These are phyloP conservation scores for Arothron firmamentum DNA, from an alignment of 2,113 vertebrate species.

Conservation along the genomic window DNA sequence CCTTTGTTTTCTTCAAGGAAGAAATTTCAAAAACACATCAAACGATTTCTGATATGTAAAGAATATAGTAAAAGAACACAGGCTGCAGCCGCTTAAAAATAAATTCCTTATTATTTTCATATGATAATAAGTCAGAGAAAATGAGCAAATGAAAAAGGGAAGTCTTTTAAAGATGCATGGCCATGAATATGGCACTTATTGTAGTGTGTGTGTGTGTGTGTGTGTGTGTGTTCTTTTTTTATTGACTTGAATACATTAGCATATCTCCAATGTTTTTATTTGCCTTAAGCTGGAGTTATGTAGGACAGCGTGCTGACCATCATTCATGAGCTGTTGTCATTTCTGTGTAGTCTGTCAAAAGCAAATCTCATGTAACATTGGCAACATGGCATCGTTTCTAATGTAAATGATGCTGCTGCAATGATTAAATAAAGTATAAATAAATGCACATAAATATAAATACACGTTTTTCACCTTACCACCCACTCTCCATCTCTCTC, in stretches of 20 bases:
- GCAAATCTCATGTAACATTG: constrained; percentile 25
- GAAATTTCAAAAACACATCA: constrained; percentile 71
- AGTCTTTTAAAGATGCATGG: constrained; percentile 69
- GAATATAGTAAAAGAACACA: constrained; percentile 54
- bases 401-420: constrained; percentile 54
- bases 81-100: constrained; percentile 68
- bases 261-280: constrained; percentile 65
- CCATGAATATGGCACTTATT: constrained; percentile 63
- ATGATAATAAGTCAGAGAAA: constrained; percentile 71
- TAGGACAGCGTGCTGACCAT: constrained; percentile 66
- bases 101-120: constrained; percentile 71
- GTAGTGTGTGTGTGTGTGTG: constrained; percentile 40
- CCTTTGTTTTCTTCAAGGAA: constrained; percentile 76
- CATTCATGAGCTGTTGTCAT: constrained; percentile 59
- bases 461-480: constrained; percentile 23
- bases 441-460: constrained; percentile 38
- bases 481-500: constrained; percentile 7
- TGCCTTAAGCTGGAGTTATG: constrained; percentile 63
- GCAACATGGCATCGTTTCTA: constrained; percentile 39
- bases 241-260: constrained; percentile 67
- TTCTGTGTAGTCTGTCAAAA: constrained; percentile 38
- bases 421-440: constrained; percentile 49
- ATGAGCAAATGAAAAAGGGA: constrained; percentile 65
- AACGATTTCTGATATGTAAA: constrained; percentile 71
- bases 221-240: background rate